Percentiles rank a stretch among this genome's conserved stretches.
These are phyloP conservation scores for Daubentonia madagascariensis DNA, from an alignment of 2,113 vertebrate genomes.

Conservation along the genomic window DNA sequence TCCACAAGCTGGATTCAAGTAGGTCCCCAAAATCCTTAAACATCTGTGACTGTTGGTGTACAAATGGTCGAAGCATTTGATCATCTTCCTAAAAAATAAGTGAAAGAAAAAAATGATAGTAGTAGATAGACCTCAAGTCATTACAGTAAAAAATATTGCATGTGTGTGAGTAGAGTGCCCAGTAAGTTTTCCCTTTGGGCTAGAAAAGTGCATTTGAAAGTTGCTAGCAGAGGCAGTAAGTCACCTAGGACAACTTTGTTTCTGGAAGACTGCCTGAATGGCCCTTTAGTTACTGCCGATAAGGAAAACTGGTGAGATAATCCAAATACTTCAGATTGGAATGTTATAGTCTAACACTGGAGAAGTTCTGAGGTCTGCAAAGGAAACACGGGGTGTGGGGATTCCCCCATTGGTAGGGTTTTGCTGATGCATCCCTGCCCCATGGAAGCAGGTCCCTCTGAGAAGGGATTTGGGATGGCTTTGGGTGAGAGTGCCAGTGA, in stretches of 20 bases:
- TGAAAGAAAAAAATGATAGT: background rate
- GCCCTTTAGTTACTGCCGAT: background rate
- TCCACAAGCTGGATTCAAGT: constrained; percentile 86
- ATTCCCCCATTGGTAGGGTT: background rate
- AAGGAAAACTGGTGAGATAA: background rate
- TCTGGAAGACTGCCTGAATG: background rate
- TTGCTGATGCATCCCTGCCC: background rate
- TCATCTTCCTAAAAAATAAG: constrained; percentile 86
- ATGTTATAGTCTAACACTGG: background rate
- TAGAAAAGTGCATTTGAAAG: background rate
- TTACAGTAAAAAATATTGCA: background rate
- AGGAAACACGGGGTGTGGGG: background rate
- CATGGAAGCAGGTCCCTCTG: background rate
- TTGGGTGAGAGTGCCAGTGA: background rate
- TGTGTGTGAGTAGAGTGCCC: background rate
- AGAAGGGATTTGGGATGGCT: background rate
- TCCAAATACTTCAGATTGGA: background rate
- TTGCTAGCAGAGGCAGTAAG: background rate
- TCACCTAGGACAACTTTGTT: background rate
- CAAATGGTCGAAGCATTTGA: constrained; percentile 84
- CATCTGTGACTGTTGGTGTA: constrained; percentile 85
- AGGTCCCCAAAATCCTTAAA: constrained; percentile 89
- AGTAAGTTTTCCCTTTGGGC: background rate
- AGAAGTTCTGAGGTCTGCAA: background rate
- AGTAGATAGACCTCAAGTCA: background rate